Base-by-base conservation (phyloP, 2,888 invertebrate species). In the Scaptomyza cyrtandrae region DNA sequence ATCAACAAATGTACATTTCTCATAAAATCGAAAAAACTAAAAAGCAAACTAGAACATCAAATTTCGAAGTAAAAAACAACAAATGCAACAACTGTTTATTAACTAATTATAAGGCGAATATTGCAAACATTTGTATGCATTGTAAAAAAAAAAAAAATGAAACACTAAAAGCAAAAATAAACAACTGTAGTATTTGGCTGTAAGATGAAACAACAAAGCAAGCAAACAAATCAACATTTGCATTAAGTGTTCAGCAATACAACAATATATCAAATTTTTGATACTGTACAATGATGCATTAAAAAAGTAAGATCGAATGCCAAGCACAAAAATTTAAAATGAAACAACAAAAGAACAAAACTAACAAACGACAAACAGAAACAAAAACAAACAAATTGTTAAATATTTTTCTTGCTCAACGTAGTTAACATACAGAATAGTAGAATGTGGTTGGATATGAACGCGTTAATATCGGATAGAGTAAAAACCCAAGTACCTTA, bases 401-500 rank as follows among this genome's bases (percentile, higher is more conserved):
- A 80, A 86, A 75, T 43, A 61, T 75, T 53, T 65, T 46, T 57
- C 67, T 77, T 79, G 79, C 79, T 78, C 76, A 79, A 76, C 50
- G 67, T 85, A 87, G 82, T 78, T 84, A 84, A 80, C 69, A 75
- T 33, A 75, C 52, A 58, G 41, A 16, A 54, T 66, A 60, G 66
- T 46, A 60, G 44, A 45, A 41, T 50, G 52, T 59, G 56, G 59
- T 66, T 63, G 43, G 49, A 67, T 46, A 61, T 27, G 43, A 58
- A 69, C 68, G 61, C 64, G 65, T 69, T 59, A 63, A 71, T 70
- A 76, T 79, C 57, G 62, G 71, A 80, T 77, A 72, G 75, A 69
- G 64, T 71, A 77, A 79, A 88, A 81, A 88, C 87, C 85, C 89
- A 85, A 88, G 85, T 85, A 85, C 85, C 85, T 85, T 84, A 85